Evolutionary conservation across 2,113 vertebrate species (phyloP).

Genomic region (Archocentrus centrarchus): DNA sequence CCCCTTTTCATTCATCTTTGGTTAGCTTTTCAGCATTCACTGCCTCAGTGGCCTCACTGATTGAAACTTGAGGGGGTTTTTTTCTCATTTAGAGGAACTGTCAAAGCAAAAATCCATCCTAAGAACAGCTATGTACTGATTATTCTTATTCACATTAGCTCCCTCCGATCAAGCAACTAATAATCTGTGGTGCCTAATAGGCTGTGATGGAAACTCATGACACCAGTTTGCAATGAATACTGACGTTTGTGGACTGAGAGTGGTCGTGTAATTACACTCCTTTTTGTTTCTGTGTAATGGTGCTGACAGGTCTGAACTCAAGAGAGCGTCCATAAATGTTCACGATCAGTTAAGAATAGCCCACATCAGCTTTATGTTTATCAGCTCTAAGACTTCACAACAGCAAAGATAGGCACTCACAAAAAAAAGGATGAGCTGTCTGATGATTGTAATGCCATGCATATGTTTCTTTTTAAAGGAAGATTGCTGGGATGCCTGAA

Average conservation of each 20-base stretch:
- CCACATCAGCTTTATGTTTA: conserved; percentile 11
- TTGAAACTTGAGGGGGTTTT: conserved; percentile 47
- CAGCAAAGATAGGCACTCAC: background rate
- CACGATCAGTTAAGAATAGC: background rate
- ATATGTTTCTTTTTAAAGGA: conserved; percentile 8
- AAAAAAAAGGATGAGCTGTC: conserved; percentile 2
- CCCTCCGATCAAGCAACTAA: conserved; percentile 56
- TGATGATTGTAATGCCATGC: background rate
- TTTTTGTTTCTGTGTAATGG: conserved; percentile 47
- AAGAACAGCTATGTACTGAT: conserved; percentile 44
- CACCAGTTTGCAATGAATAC: conserved; percentile 28
- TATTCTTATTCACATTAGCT: conserved; percentile 54
- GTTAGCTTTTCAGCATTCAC: conserved; percentile 36
- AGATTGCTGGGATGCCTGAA: conserved; percentile 6
- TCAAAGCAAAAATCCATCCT: conserved; percentile 40
- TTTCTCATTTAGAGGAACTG: conserved; percentile 56
- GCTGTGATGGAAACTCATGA: conserved; percentile 31
- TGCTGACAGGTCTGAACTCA: conserved; percentile 20
- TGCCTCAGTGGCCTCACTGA: conserved; percentile 49
- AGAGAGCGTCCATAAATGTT: conserved; percentile 29
- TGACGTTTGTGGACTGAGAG: conserved; percentile 39
- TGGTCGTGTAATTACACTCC: conserved; percentile 40
- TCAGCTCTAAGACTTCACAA: background rate
- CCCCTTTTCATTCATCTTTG: conserved; percentile 46
- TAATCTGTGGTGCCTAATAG: conserved; percentile 49